A percentile compares a stretch with the other conserved stretches of the same genome.
Evolutionary conservation across 1,140 invertebrate genomes (phyloP).

Genomic region (Lordiphosa clarofinis): DNA sequence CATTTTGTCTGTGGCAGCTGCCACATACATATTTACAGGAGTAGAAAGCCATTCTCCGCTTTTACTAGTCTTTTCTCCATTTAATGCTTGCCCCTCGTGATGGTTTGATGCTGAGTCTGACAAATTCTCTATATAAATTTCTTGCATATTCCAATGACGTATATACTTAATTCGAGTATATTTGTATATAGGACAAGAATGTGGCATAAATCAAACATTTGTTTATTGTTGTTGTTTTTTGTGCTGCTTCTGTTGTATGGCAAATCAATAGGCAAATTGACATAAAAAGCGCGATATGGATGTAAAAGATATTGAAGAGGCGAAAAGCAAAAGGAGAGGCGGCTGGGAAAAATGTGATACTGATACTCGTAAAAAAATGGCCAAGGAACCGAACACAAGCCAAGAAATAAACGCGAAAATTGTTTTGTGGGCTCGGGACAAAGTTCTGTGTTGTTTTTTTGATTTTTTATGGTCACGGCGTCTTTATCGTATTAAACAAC

Average conservation of each 20-base stretch:
- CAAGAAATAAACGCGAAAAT: slow-evolving; percentile 36
- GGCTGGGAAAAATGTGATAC: slow-evolving; percentile 30
- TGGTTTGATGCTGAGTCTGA: slow-evolving; percentile 28
- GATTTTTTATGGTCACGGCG: slow-evolving; percentile 51
- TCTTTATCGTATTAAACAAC: slow-evolving; percentile 52
- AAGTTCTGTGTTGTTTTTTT: slow-evolving; percentile 48
- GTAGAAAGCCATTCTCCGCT: not conserved
- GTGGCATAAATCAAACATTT: slow-evolving; percentile 62
- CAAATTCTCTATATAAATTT: slow-evolving; percentile 2
- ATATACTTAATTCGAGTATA: slow-evolving; percentile 8
- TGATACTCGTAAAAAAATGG: slow-evolving; percentile 59
- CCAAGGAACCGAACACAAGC: slow-evolving; percentile 22
- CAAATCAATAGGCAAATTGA: slow-evolving; percentile 74
- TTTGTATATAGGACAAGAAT: slow-evolving; percentile 25
- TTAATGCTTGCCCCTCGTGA: not conserved
- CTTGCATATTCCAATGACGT: slow-evolving; percentile 8
- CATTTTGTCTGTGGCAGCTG: slow-evolving; percentile 30
- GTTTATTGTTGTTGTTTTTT: slow-evolving; percentile 19
- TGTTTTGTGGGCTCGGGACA: slow-evolving; percentile 46
- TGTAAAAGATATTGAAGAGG: slow-evolving; percentile 32
- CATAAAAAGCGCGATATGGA: slow-evolving; percentile 51
- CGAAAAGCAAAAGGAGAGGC: not conserved
- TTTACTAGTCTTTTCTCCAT: too few relatives aligned
- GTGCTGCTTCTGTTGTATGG: slow-evolving; percentile 15
- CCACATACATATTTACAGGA: slow-evolving; percentile 2